Conservation (phyloP, 2,888 invertebrate genomes). For the Nomada flava region DNA sequence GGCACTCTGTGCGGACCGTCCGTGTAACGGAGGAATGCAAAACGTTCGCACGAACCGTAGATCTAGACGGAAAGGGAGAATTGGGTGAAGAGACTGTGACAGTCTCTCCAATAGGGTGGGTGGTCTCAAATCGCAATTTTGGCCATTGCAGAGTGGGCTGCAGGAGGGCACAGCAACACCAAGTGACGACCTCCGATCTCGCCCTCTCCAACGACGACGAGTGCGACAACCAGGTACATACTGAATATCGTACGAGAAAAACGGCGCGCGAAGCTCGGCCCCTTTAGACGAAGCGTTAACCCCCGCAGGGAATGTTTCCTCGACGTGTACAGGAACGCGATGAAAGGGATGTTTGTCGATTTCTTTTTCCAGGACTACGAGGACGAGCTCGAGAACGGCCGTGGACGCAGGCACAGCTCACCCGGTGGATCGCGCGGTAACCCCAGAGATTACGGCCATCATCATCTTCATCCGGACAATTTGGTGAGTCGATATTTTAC, state of each 20-base stretch:
- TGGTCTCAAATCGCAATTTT: slow-evolving; percentile 73
- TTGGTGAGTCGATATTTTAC: slow-evolving; percentile 80
- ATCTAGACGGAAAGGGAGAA: slow-evolving; percentile 7
- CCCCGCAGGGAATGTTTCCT: not conserved
- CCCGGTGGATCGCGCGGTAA: slow-evolving; percentile 89
- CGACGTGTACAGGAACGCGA: slow-evolving; percentile 21
- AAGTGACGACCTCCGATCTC: slow-evolving; percentile 84
- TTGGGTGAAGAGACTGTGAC: slow-evolving; percentile 2
- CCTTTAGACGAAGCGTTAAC: slow-evolving; percentile 9
- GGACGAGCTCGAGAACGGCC: slow-evolving; percentile 88
- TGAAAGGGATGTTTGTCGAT: slow-evolving; percentile 43
- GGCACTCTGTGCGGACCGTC: not conserved
- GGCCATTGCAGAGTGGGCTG: slow-evolving; percentile 81
- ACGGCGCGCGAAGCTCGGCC: slow-evolving; percentile 4
- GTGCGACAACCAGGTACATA: slow-evolving; percentile 83
- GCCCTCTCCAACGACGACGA: slow-evolving; percentile 84
- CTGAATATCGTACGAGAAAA: slow-evolving; percentile 42
- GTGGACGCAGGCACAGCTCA: slow-evolving; percentile 89
- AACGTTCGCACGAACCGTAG: not conserved
- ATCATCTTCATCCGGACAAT: slow-evolving; percentile 82
- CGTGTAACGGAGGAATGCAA: not conserved
- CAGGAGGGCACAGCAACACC: slow-evolving; percentile 82
- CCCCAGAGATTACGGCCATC: slow-evolving; percentile 84
- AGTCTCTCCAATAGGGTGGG: slow-evolving; percentile 31
- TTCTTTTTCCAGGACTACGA: slow-evolving; percentile 88